Conservation (phyloP, 2,113 vertebrate species). For the Syngnathoides biaculeatus region DNA sequence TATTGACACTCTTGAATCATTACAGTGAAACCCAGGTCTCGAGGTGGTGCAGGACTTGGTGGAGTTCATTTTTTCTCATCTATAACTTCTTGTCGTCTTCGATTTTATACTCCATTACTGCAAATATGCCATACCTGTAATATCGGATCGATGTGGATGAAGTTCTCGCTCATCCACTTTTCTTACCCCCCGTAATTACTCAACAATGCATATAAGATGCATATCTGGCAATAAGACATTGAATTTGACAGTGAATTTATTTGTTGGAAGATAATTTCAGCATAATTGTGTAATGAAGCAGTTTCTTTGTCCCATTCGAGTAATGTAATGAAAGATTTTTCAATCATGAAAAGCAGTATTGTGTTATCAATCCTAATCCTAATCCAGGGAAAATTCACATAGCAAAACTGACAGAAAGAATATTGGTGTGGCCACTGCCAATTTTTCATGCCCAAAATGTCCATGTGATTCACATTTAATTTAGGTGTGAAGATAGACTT, state of each 20-base stretch:
- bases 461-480: too few species aligned
- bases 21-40: conserved; percentile 32
- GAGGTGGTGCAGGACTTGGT: conserved; percentile 26
- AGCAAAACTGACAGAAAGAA: too few species aligned
- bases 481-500: too few species aligned
- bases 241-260: not conserved
- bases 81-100: conserved; percentile 40
- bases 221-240: not conserved
- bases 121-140: conserved; percentile 6
- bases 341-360: not conserved
- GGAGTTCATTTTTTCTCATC: conserved; percentile 53
- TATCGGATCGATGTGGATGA: conserved; percentile 37
- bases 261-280: not conserved
- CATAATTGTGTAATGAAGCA: not conserved
- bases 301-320: not conserved
- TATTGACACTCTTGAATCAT: conserved; percentile 55
- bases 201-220: conserved; percentile 11
- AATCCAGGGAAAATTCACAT: not conserved
- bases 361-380: not conserved
- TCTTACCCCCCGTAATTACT: conserved; percentile 19
- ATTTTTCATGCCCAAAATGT: too few species aligned
- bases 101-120: conserved; percentile 49
- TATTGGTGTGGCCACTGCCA: too few species aligned
- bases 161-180: conserved; percentile 11
- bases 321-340: not conserved